Conservation (phyloP, 2,797 vertebrate genomes). For the Mergus octosetaceus region DNA sequence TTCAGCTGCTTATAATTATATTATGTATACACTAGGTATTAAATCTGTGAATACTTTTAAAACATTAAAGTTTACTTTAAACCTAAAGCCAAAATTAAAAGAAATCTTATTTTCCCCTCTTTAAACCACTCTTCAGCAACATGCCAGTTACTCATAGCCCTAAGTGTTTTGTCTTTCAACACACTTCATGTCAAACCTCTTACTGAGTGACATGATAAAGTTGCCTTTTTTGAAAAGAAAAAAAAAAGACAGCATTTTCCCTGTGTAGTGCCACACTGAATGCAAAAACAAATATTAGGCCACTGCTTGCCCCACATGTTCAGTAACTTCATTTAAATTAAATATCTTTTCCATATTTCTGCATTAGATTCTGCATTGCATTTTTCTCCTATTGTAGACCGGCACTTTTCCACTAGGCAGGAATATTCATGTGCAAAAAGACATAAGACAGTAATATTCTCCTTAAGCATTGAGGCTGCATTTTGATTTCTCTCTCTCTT, state of each 20-base stretch:
- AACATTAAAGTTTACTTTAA: conserved; percentile 78
- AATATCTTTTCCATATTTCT: conserved; percentile 65
- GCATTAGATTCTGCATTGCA: conserved; percentile 74
- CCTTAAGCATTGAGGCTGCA: conserved; percentile 74
- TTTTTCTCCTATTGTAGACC: conserved; percentile 64
- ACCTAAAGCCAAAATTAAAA: conserved; percentile 77
- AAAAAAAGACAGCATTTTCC: conserved; percentile 63
- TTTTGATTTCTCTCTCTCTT: conserved; percentile 73
- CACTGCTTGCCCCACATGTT: conserved; percentile 59
- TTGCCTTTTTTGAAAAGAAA: conserved; percentile 40
- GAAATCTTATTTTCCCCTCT: conserved; percentile 66
- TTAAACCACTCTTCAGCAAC: conserved; percentile 76
- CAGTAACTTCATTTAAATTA: conserved; percentile 71
- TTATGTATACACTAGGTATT: conserved; percentile 75
- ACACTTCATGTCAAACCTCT: conserved; percentile 71
- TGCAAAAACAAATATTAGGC: conserved; percentile 75
- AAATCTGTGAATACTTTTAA: conserved; percentile 85
- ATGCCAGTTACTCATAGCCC: conserved; percentile 70
- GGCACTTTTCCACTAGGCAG: conserved; percentile 76
- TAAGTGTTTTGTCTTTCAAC: conserved; percentile 72
- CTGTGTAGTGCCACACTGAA: conserved; percentile 74
- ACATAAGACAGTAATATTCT: conserved; percentile 74
- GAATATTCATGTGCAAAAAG: conserved; percentile 79
- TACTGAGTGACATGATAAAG: conserved; percentile 66
- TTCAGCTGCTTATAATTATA: conserved; percentile 78